A percentile compares a stretch with the other conserved stretches of the same genome.
phyloP scores from a whole-genome alignment of 2,888 invertebrate species.

The Microchrysa polita region DNA sequence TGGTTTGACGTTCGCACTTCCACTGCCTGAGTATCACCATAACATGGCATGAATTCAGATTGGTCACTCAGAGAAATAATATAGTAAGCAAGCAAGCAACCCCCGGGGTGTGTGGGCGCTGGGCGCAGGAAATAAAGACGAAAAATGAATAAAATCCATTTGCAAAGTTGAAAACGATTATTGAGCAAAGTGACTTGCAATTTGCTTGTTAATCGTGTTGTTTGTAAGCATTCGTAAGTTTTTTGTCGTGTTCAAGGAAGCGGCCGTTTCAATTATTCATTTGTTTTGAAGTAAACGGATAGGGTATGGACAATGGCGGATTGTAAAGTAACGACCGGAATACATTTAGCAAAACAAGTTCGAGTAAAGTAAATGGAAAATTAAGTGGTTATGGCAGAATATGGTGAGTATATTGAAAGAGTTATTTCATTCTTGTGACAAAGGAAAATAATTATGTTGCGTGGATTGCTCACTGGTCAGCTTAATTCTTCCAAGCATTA shows the following conservation, averaged over 20 bases:
- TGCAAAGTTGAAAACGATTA: constrained; percentile 31
- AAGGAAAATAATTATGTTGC: too few species aligned
- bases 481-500: too few species aligned
- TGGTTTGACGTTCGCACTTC: constrained; percentile 19
- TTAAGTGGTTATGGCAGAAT: too few species aligned
- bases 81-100: too few species aligned
- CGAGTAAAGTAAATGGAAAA: too few species aligned
- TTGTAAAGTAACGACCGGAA: background rate
- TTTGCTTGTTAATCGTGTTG: constrained; percentile 37
- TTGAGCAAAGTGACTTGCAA: constrained; percentile 22
- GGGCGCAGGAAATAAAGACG: too few species aligned
- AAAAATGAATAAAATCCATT: constrained; percentile 31
- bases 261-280: constrained; percentile 31
- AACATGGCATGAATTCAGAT: background rate
- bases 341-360: too few species aligned
- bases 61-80: constrained; percentile 22
- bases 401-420: too few species aligned
- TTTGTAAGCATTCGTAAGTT: constrained; percentile 22
- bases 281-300: background rate
- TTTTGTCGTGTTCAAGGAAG: background rate
- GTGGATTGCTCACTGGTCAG: too few species aligned
- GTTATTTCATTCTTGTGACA: too few species aligned
- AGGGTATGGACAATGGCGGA: background rate
- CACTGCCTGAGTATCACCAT: too few species aligned
- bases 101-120: too few species aligned